Conservation (phyloP, 2,888 invertebrate genomes). For the Lasius fuliginosus region DNA sequence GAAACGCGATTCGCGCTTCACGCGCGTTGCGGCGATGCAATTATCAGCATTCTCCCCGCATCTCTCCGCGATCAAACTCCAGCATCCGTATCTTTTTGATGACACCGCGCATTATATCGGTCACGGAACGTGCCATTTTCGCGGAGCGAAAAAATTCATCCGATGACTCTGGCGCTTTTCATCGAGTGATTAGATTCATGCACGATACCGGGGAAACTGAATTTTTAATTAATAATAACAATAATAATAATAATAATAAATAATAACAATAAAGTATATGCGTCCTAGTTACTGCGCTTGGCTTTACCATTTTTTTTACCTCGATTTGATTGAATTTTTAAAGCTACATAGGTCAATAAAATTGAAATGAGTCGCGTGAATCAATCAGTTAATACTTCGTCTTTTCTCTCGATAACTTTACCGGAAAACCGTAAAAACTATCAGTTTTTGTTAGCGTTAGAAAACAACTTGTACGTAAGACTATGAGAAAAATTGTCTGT, state of each 20-base stretch:
- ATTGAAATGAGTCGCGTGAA: background rate
- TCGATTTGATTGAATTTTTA: background rate
- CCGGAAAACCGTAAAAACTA: background rate
- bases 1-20: constrained; percentile 14
- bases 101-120: constrained; percentile 15
- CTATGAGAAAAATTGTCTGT: background rate
- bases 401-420: background rate
- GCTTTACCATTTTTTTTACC: too few species aligned
- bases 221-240: background rate
- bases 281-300: too few species aligned
- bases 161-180: background rate
- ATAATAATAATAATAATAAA: too few species aligned
- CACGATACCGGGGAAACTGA: background rate
- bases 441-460: background rate
- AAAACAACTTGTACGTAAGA: background rate
- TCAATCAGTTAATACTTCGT: background rate
- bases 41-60: constrained; percentile 22
- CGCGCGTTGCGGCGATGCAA: background rate
- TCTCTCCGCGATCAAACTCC: constrained; percentile 6
- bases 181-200: background rate
- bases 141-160: background rate
- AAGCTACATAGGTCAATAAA: background rate
- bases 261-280: too few species aligned
- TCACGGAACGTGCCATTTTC: background rate
- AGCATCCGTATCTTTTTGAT: constrained; percentile 19